Conservation (phyloP, 2,888 invertebrate species). For the Drosophila borealis region DNA sequence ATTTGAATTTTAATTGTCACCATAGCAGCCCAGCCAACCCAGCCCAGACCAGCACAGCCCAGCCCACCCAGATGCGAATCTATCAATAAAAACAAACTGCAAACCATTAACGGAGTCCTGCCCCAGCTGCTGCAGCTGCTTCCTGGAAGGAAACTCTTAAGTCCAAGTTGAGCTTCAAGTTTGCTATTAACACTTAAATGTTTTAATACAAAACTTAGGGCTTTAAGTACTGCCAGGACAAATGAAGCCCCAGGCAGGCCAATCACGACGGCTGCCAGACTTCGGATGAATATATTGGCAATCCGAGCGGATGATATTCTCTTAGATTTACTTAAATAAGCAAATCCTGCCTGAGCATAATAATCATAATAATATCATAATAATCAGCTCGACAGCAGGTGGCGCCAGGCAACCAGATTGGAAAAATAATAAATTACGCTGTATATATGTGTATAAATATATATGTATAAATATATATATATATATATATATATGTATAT, state of each 20-base stretch:
- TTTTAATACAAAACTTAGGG: slow-evolving; percentile 24
- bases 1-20: slow-evolving; percentile 38
- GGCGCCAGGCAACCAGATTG: slow-evolving; percentile 9
- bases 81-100: slow-evolving; percentile 56
- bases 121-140: background rate
- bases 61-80: slow-evolving; percentile 10
- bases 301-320: background rate
- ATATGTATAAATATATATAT: background rate
- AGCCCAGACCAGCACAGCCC: too few species aligned
- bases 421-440: slow-evolving; percentile 17
- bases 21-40: slow-evolving; percentile 24
- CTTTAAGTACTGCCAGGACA: background rate
- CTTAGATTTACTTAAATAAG: background rate
- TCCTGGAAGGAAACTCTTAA: slow-evolving; percentile 16
- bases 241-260: slow-evolving; percentile 2
- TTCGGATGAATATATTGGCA: background rate
- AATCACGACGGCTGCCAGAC: slow-evolving; percentile 3
- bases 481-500: too few species aligned
- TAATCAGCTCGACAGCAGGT: slow-evolving; percentile 8
- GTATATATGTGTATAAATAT: background rate
- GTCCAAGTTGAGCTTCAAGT: slow-evolving; percentile 21
- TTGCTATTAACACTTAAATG: slow-evolving; percentile 31
- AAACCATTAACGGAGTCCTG: slow-evolving; percentile 7
- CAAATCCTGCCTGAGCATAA: background rate
- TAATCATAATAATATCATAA: slow-evolving; percentile 6